Conservation (phyloP, 2,113 vertebrate species). For the Dasyornis broadbenti region DNA sequence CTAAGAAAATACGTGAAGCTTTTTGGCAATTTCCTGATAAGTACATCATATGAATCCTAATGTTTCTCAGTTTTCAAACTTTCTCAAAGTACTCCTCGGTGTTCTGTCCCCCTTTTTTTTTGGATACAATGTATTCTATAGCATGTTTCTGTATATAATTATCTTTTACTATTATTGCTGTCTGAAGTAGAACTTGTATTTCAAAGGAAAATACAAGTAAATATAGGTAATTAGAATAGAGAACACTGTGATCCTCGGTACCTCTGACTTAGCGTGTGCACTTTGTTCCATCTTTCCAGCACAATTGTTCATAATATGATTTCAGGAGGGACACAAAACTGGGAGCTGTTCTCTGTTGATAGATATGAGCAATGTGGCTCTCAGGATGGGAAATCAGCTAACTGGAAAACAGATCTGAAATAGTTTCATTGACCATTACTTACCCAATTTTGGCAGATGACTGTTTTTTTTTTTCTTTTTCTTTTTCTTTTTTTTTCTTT, state of each 20-base stretch:
- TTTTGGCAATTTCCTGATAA: background rate
- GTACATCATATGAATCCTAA: background rate
- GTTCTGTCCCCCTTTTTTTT: background rate
- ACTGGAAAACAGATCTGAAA: conserved; percentile 2
- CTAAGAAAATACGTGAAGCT: background rate
- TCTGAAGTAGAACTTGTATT: background rate
- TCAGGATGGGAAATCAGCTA: background rate
- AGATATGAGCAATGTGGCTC: background rate
- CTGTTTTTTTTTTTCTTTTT: background rate
- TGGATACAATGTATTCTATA: background rate
- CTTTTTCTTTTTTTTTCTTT: background rate
- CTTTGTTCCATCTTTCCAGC: background rate
- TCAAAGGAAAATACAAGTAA: background rate
- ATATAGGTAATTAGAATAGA: background rate
- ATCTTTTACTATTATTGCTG: background rate
- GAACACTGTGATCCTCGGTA: background rate
- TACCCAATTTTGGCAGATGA: background rate
- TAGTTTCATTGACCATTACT: background rate
- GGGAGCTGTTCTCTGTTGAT: background rate
- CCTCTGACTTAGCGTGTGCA: background rate
- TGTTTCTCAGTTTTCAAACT: background rate
- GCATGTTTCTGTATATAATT: background rate
- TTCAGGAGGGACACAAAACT: background rate
- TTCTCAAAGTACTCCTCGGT: background rate
- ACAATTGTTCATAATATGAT: background rate